Evolutionary conservation across 2,797 vertebrate genomes (phyloP), one percentile per base, ranked within the genome.

Genomic region (Scolopax bukidnonensis): DNA sequence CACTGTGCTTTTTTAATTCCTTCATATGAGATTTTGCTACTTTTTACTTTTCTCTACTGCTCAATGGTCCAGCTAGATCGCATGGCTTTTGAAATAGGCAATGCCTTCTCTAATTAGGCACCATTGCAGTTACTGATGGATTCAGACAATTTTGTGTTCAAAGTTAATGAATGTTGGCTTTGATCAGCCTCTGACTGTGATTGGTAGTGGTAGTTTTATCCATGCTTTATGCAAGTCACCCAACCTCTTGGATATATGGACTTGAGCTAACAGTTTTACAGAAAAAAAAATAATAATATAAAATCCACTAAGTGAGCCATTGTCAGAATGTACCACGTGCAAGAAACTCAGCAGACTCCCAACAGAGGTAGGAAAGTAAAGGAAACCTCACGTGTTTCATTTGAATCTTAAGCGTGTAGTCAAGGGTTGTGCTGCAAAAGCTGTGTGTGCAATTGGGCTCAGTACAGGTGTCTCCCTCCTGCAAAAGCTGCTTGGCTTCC

Each of bases 111-210:
- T 95, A 93, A 96, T 92, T 94, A 96, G 88, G 84, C 91, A 91
- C 94, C 89, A 94, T 93, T 90, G 91, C 95, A 94, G 86, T 95
- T 88, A 76, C 96, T 96, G 96, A 95, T 96, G 95, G 90, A 96
- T 96, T 95, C 91, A 94, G 90, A 95, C 90, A 89, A 96, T 96
- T 97, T 96, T 93, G 90, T 94, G 93, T 90, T 96, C 95, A 90
- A 93, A 96, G 96, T 96, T 96, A 97, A 96, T 97, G 95, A 95
- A 95, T 94, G 94, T 90, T 96, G 91, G 91, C 96, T 97, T 96
- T 97, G 96, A 96, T 96, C 90, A 95, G 83, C 77, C 86, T 90
- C 70, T 84, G 90, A 95, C 84, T 86, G 83, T 95, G 95, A 96
- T 95, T 94, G 95, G 93, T 94, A 92, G 90, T 13, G 1, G 60